Conservation (phyloP, 2,797 vertebrate genomes). For the Decapterus maruadsi region DNA sequence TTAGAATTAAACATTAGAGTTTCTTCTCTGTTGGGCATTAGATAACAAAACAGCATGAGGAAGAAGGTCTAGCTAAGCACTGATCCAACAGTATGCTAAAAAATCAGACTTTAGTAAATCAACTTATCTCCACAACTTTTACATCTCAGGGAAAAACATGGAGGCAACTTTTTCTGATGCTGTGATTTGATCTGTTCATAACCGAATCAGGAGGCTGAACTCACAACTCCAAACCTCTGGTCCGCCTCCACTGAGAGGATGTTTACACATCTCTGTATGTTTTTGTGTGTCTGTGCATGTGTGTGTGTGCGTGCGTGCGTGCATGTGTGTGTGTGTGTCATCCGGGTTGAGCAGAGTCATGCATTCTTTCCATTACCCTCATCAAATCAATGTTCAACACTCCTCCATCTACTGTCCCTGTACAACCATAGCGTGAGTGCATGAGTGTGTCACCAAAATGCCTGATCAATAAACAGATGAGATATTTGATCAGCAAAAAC, state of each 20-base stretch:
- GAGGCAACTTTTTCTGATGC: constrained; percentile 15
- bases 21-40: background rate
- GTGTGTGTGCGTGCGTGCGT: constrained; percentile 27
- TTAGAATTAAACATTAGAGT: no score
- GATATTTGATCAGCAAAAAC: constrained; percentile 60
- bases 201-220: constrained; percentile 59
- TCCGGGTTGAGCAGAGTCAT: constrained; percentile 77
- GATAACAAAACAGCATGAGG: background rate
- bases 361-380: constrained; percentile 88
- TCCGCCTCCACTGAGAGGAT: constrained; percentile 75
- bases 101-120: background rate
- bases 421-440: constrained; percentile 4
- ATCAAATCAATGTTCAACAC: constrained; percentile 83
- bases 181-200: constrained; percentile 41
- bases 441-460: constrained; percentile 15
- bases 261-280: constrained; percentile 67
- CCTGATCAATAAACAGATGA: constrained; percentile 62
- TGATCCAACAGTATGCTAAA: background rate
- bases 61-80: background rate
- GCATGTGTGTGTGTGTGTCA: constrained; percentile 58
- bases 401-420: constrained; percentile 59
- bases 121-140: constrained; percentile 5
- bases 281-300: constrained; percentile 14
- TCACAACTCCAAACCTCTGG: constrained; percentile 66
- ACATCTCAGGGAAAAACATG: constrained; percentile 37